Evolutionary conservation across 2,888 invertebrate species (phyloP).

Genomic region (Eilema caniola): DNA sequence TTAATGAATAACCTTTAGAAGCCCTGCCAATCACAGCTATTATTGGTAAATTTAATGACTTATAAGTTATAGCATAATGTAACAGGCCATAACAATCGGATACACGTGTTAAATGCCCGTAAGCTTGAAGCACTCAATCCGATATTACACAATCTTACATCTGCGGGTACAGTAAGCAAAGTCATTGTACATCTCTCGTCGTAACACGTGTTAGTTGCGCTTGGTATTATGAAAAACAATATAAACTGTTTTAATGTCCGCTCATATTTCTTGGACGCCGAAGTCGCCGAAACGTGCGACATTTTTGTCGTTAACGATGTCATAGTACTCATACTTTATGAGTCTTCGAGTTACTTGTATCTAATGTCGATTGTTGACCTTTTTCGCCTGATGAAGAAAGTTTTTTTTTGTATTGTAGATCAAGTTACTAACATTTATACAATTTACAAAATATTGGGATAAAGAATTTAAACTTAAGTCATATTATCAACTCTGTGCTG

Average conservation of each 20-base stretch:
- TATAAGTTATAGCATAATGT: slow-evolving; percentile 4
- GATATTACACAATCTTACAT: slow-evolving; percentile 72
- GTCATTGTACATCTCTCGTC: slow-evolving; percentile 24
- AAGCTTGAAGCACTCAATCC: slow-evolving; percentile 58
- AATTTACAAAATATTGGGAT: no score
- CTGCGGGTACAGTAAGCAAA: slow-evolving; percentile 51
- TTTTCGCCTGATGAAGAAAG: not conserved
- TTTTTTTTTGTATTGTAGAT: no score
- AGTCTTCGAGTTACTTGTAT: slow-evolving; percentile 20
- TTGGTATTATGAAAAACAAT: slow-evolving; percentile 62
- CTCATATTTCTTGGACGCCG: slow-evolving; percentile 57
- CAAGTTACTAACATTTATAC: no score
- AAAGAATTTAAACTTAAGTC: no score
- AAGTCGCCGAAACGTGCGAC: slow-evolving; percentile 59
- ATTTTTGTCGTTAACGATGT: slow-evolving; percentile 53
- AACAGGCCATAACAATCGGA: slow-evolving; percentile 42
- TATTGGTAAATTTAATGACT: not conserved
- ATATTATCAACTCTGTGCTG: no score
- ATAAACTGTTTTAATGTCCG: slow-evolving; percentile 56
- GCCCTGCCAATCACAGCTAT: not conserved
- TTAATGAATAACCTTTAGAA: not conserved
- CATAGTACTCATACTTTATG: slow-evolving; percentile 47
- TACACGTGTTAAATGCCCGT: slow-evolving; percentile 58
- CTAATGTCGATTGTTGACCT: slow-evolving; percentile 26
- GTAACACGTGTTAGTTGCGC: slow-evolving; percentile 54